phyloP scores from a whole-genome alignment of 2,113 vertebrate species.

The Hippocampus abdominalis region DNA sequence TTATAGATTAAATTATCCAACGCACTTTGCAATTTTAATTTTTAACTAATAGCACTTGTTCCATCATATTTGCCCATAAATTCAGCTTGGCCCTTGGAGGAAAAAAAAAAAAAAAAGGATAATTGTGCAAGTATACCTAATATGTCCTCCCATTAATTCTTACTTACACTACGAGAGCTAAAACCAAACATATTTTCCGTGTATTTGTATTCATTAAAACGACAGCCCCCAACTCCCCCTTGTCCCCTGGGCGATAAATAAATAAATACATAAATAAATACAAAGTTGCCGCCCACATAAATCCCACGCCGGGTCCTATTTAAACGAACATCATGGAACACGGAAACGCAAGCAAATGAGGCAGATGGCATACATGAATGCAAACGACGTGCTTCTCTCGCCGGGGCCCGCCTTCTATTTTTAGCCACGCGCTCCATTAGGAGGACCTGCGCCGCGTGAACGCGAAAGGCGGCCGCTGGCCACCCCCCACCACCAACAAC shows the following conservation, averaged over 20 bases:
- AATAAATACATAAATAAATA: background rate
- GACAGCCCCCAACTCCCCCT: background rate
- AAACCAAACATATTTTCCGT: background rate
- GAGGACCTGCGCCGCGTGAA: conserved; percentile 16
- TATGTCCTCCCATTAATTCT: background rate
- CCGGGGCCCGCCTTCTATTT: conserved; percentile 4
- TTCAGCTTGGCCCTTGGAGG: background rate
- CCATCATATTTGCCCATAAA: background rate
- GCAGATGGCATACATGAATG: background rate
- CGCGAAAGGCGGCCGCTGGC: background rate
- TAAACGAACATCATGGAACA: background rate
- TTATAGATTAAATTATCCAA: too few species aligned
- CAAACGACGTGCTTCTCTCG: background rate
- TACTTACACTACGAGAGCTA: background rate
- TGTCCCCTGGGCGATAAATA: too few species aligned
- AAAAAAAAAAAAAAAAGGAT: background rate
- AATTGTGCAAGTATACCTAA: background rate
- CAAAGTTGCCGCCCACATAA: background rate
- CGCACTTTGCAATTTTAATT: too few species aligned
- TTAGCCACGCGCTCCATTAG: background rate
- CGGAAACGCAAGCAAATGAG: background rate
- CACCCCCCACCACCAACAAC: background rate
- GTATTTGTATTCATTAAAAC: background rate
- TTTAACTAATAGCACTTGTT: background rate
- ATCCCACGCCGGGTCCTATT: background rate